phyloP scores from a whole-genome alignment of 2,888 invertebrate genomes.

The Oeneis ivallda region DNA sequence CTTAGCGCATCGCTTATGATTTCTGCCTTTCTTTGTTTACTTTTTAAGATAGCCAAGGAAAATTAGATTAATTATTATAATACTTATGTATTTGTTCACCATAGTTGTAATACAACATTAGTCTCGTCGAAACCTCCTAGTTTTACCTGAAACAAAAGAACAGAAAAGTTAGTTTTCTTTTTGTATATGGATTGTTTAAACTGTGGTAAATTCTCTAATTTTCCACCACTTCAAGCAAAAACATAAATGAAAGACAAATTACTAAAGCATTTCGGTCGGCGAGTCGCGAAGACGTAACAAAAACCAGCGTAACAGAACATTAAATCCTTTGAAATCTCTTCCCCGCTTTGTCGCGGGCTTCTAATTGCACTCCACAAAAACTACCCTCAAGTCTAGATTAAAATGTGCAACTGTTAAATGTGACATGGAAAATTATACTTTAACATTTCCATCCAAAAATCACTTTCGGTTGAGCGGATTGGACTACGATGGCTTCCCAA shows the following conservation, averaged over 20 bases:
- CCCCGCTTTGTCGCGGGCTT: conserved; percentile 56
- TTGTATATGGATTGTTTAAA: background rate
- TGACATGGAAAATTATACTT: conserved; percentile 23
- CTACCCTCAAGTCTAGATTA: conserved; percentile 65
- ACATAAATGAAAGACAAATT: conserved; percentile 23
- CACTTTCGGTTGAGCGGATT: conserved; percentile 9
- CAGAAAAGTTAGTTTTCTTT: background rate
- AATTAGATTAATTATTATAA: too few relatives aligned
- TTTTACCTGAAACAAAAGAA: conserved; percentile 8
- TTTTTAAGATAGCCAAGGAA: too few relatives aligned
- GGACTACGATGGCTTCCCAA: conserved; percentile 25
- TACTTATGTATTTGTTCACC: too few relatives aligned
- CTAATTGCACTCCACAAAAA: conserved; percentile 69
- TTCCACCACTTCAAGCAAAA: conserved; percentile 20
- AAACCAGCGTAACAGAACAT: conserved; percentile 61
- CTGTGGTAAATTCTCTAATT: conserved; percentile 15
- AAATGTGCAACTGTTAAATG: conserved; percentile 51
- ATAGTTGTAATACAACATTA: too few relatives aligned
- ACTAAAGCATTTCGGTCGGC: conserved; percentile 23
- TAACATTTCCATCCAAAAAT: conserved; percentile 21
- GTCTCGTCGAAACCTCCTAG: too few relatives aligned
- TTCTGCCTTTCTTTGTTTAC: too few relatives aligned
- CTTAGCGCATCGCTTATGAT: too few relatives aligned
- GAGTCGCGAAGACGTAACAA: conserved; percentile 23
- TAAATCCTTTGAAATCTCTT: conserved; percentile 68